Evolutionary conservation across 2,888 invertebrate species (phyloP), one percentile per base, ranked within the genome.

Genomic region (Xestia xanthographa): DNA sequence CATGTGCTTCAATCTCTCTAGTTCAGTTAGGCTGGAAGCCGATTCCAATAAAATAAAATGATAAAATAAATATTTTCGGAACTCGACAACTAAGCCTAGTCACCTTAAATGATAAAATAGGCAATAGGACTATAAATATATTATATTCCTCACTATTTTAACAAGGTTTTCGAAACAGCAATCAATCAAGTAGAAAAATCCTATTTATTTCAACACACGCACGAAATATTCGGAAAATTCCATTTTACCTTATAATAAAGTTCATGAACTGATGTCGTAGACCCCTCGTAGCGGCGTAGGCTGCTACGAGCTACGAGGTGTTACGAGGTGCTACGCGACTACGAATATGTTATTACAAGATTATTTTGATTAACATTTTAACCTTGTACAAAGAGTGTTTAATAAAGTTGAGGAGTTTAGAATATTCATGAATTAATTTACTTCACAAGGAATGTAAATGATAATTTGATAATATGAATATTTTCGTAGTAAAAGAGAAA

Each of bases 261-360:
- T 66, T 43, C 5, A 29, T 12, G 12, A 56, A 20, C 45, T 56
- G 22, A 79, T 29, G 29, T 56, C 45, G 53, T 56, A 75, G 75
- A 56, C 38, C 69, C 79, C 70, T 75, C 79, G 75, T 56, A 79
- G 45, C 29, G 45, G 69, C 20, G 38, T 69, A 74, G 41, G 41
- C 20, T 48, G 56, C 70, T 79, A 45, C 75, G 70, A 75, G n/a
- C 38, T 69, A 63, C 62, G 62, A 22, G 62, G 20, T 77, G 41
- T 48, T 75, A 48, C 73, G 60, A 74, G 20, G n/a, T 66, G 41
- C 75, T 79, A 79, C 79, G 79, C 26, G 9, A 56, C 71, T 70
- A 41, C 79, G 45, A 79, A 70, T 43, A 75, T 45, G 22, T 67
- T 66, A 38, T 66, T 17, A 34, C 17, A 22, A 65, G 22, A 43